Percentiles rank a stretch among this genome's conserved stretches.
Evolutionary conservation across 2,113 vertebrate species (phyloP).

Genomic region (Erythrocebus patas): DNA sequence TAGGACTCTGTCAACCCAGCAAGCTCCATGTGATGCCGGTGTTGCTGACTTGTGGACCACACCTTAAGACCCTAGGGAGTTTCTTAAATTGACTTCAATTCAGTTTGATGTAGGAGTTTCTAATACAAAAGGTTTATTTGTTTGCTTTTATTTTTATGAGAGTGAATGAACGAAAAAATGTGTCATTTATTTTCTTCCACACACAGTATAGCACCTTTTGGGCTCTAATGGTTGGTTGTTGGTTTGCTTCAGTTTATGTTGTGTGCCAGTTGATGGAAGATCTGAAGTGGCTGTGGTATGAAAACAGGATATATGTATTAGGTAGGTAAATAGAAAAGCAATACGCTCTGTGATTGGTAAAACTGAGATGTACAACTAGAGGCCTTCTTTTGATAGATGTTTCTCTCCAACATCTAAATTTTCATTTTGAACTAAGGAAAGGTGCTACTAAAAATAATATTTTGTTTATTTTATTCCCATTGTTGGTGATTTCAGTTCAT

Average conservation of each 20-base stretch:
- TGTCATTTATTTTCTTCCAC: constrained; percentile 15
- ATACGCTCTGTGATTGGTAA: not conserved
- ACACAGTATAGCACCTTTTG: constrained; percentile 85
- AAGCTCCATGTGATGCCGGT: rapidly evolving
- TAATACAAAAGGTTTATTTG: constrained; percentile 1
- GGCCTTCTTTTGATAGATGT: not conserved
- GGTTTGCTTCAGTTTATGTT: constrained; percentile 82
- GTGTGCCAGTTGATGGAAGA: constrained; percentile 81
- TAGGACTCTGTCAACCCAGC: not conserved
- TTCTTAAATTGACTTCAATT: not conserved
- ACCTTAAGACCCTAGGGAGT: not conserved
- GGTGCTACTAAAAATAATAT: not conserved
- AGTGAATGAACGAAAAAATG: constrained; percentile 31
- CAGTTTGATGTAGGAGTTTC: not conserved
- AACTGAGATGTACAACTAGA: not conserved
- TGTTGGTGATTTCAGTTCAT: constrained; percentile 1
- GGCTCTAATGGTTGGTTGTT: constrained; percentile 84
- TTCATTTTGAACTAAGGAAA: constrained; percentile 11
- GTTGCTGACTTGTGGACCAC: not conserved
- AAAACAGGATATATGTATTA: constrained; percentile 77
- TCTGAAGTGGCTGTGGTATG: constrained; percentile 80
- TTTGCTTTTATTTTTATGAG: constrained; percentile 57
- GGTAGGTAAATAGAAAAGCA: constrained; percentile 78
- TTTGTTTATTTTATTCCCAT: not conserved
- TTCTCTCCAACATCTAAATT: not conserved